Percentiles rank a stretch among this genome's conserved stretches.
Evolutionary conservation across 2,113 vertebrate species (phyloP).

Genomic region (Laticauda colubrina): DNA sequence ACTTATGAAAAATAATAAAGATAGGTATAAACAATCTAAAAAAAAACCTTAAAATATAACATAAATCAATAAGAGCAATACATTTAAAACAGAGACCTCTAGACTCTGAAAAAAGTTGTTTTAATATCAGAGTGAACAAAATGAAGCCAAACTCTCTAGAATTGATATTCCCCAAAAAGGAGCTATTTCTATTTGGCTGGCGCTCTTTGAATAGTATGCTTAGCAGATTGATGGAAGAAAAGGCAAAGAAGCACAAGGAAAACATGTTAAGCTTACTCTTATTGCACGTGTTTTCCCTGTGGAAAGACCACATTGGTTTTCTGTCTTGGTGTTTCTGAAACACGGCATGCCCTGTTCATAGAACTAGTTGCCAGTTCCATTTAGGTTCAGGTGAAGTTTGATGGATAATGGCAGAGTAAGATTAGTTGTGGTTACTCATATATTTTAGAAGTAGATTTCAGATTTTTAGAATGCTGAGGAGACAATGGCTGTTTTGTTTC

Average conservation of each 20-base stretch:
- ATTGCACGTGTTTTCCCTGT: neutral
- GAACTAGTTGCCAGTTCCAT: neutral
- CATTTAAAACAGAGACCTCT: neutral
- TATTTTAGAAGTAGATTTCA: neutral
- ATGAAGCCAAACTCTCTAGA: neutral
- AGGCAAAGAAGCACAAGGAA: neutral
- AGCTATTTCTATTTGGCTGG: neutral
- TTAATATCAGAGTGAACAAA: neutral
- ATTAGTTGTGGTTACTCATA: neutral
- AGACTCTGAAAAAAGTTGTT: neutral
- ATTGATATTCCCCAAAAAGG: neutral
- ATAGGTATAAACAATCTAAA: neutral
- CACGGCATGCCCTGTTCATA: too few relatives aligned
- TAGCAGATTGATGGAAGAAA: neutral
- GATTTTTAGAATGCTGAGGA: neutral
- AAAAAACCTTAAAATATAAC: neutral
- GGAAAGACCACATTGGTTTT: neutral
- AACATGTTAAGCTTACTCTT: neutral
- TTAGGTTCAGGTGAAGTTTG: neutral
- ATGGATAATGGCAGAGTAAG: neutral
- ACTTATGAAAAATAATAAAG: neutral
- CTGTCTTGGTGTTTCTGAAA: neutral
- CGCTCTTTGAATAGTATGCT: neutral
- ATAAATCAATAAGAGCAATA: neutral
- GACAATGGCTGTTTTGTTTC: neutral